phyloP scores from a whole-genome alignment of 2,888 invertebrate species.

The Branchellion lobata region DNA sequence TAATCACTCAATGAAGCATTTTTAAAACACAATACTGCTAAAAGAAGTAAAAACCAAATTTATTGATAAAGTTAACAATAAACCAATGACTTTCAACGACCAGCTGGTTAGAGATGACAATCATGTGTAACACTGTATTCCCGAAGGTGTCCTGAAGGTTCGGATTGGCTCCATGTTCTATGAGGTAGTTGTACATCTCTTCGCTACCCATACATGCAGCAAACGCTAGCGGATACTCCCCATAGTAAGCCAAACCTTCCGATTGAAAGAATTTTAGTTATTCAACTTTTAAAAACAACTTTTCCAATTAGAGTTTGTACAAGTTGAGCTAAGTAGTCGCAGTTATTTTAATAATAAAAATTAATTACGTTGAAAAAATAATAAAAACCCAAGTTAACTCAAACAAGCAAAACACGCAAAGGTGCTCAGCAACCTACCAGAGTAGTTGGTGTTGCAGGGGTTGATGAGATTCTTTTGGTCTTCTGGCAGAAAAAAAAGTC shows the following conservation, averaged over 20 bases:
- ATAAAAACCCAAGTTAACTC: too few relatives aligned
- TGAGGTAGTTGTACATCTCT: conserved; percentile 89
- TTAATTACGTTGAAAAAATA: neutral
- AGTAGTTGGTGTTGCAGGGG: conserved; percentile 24
- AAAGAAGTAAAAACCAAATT: neutral
- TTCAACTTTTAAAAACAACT: neutral
- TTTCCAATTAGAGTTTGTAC: neutral
- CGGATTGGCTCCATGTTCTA: conserved; percentile 89
- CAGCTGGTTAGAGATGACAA: conserved; percentile 93
- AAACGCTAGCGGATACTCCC: conserved; percentile 95
- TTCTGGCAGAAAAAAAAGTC: conserved; percentile 89
- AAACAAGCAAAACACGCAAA: too few relatives aligned
- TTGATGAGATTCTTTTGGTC: conserved; percentile 74
- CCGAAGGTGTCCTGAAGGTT: conserved; percentile 94
- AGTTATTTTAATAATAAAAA: neutral
- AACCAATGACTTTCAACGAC: conserved; percentile 64
- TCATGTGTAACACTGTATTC: conserved; percentile 98
- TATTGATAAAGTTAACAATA: neutral
- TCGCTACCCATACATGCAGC: conserved; percentile 95
- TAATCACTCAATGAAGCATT: neutral
- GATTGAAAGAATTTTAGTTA: neutral
- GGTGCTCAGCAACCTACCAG: too few relatives aligned
- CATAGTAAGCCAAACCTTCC: conserved; percentile 86
- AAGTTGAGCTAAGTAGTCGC: neutral
- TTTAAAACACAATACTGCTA: neutral